Base-by-base conservation (phyloP, 1,140 invertebrate genomes). In the Cotesia typhae region DNA sequence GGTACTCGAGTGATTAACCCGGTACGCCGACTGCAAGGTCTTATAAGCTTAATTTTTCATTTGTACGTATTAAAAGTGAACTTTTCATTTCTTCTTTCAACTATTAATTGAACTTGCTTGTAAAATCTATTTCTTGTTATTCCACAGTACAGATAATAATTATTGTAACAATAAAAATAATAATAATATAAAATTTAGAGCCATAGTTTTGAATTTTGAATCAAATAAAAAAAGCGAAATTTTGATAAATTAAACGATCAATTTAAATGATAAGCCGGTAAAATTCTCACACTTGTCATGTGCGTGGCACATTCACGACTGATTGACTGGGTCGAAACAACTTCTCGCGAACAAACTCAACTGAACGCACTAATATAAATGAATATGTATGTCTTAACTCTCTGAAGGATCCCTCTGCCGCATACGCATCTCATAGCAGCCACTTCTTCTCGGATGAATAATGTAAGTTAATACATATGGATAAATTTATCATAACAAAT, bases 381-480 rank as follows among this genome's bases (percentile, higher is more conserved):
- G 10, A 17, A 6, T 17, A 59, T 6, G 14, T 47, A 7, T 47
- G 41, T 47, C 41, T 47, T 47, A 75, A 79, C 77, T 79, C 71
- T 70, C 47, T 12, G 28, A 65, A 41, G 37, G 60, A 72, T 69
- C 66, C 76, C 79, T 79, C 78, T 80, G 72, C 78, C 77, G 79
- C 76, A 80, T 79, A 74, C 77, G 79, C 76, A 80, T 79, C 76
- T 76, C 79, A 80, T 80, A 80, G 79, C 79, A 80, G 79, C 79
- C 73, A 71, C 77, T 77, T 5, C 38, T 4, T 17, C 59, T 20
- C n/a, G 63, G 41, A 35, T 7, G n/a, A n/a, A 65, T n/a, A 37
- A 65, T 65, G 10, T 47, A 65, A 65, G 12, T 38, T 12, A 38
- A 65, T 65, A 12, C 17, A 47, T 38, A 14, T 65, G 63, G 2